Conservation (phyloP, 2,888 invertebrate species). For the Malthinus seriepunctatus region DNA sequence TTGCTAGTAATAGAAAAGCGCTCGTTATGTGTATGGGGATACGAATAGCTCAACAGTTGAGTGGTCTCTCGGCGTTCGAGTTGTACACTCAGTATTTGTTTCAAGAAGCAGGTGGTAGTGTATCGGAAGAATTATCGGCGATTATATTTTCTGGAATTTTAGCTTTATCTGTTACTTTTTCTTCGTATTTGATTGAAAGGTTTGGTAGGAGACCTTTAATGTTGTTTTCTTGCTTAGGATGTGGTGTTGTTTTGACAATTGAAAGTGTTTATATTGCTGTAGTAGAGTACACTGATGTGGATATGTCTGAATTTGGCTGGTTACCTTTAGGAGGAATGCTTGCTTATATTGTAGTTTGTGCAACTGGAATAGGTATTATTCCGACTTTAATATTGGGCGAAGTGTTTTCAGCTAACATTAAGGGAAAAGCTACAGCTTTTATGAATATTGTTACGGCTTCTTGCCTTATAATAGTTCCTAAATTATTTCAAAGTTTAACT, state of each 20-base stretch:
- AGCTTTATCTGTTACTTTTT: slow-evolving; percentile 23
- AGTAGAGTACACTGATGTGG: slow-evolving; percentile 22
- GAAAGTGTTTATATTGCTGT: slow-evolving; percentile 42
- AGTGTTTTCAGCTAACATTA: slow-evolving; percentile 45
- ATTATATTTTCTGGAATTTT: slow-evolving; percentile 40
- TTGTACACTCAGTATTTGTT: slow-evolving; percentile 46
- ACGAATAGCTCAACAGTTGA: slow-evolving; percentile 43
- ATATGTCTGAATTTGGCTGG: slow-evolving; percentile 35
- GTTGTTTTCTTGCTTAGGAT: slow-evolving; percentile 38
- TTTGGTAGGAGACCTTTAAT: slow-evolving; percentile 41
- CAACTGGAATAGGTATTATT: slow-evolving; percentile 40
- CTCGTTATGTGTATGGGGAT: slow-evolving; percentile 36
- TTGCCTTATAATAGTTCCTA: too few relatives aligned
- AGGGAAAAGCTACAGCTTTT: slow-evolving; percentile 41
- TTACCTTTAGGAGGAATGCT: slow-evolving; percentile 44
- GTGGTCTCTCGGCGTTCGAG: slow-evolving; percentile 41
- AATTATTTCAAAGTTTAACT: too few relatives aligned
- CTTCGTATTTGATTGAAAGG: slow-evolving; percentile 38
- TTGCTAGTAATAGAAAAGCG: slow-evolving; percentile 43
- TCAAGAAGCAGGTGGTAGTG: slow-evolving; percentile 43
- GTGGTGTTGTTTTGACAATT: slow-evolving; percentile 35
- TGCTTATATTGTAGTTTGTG: slow-evolving; percentile 31
- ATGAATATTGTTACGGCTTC: slow-evolving; percentile 36
- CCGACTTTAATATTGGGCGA: slow-evolving; percentile 44
- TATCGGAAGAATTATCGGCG: slow-evolving; percentile 42